Evolutionary conservation across 2,888 invertebrate species (phyloP).

Genomic region (Lordiphosa fenestrarum): DNA sequence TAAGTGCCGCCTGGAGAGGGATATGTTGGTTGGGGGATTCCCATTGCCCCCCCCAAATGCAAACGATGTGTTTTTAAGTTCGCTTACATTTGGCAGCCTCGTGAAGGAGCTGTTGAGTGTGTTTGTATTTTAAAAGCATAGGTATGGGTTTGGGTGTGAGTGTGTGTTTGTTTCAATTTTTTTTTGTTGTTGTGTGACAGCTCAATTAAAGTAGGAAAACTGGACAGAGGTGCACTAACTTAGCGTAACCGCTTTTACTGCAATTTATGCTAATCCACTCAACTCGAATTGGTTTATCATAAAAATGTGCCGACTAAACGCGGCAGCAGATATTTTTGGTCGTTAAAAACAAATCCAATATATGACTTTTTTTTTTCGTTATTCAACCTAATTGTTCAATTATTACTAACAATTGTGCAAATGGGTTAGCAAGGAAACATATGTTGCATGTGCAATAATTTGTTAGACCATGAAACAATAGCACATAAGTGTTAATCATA

Average conservation of each 20-base stretch:
- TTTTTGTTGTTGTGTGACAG: slow-evolving; percentile 31
- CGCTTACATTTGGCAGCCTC: slow-evolving; percentile 72
- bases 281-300: slow-evolving; percentile 9
- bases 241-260: too few species aligned
- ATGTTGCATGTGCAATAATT: too few species aligned
- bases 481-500: too few species aligned
- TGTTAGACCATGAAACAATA: too few species aligned
- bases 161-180: slow-evolving; percentile 4
- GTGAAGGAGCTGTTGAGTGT: slow-evolving; percentile 55
- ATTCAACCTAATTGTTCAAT: slow-evolving; percentile 59
- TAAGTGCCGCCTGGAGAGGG: slow-evolving; percentile 56
- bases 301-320: neutral
- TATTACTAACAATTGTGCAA: slow-evolving; percentile 8
- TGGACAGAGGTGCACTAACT: slow-evolving; percentile 1
- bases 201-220: slow-evolving; percentile 62
- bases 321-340: too few species aligned
- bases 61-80: slow-evolving; percentile 74
- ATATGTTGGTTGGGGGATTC: slow-evolving; percentile 12
- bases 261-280: neutral
- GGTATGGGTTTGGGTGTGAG: slow-evolving; percentile 25
- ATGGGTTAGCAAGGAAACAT: too few species aligned
- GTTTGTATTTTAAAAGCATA: slow-evolving; percentile 61
- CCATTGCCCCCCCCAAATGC: slow-evolving; percentile 45
- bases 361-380: slow-evolving; percentile 21
- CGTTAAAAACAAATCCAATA: neutral